Conservation (phyloP, 2,797 vertebrate genomes). For the Galago senegalensis region DNA sequence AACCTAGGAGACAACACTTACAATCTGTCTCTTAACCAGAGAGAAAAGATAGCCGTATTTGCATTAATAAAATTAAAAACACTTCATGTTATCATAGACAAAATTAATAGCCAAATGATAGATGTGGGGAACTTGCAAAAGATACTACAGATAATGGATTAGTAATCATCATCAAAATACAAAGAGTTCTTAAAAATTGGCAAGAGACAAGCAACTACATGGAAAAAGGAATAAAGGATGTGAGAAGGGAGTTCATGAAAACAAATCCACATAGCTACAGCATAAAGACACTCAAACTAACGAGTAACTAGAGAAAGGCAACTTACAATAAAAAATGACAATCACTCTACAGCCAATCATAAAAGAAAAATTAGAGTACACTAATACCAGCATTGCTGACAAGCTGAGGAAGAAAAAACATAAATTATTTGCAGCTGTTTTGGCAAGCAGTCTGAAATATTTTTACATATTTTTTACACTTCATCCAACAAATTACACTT, state of each 20-base stretch:
- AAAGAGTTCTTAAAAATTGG: slow-evolving; percentile 26
- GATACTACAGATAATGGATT: not conserved
- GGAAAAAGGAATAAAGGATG: not conserved
- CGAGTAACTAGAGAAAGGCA: slow-evolving; percentile 25
- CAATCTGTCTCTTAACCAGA: slow-evolving; percentile 58
- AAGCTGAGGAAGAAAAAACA: not conserved
- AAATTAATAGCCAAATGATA: slow-evolving; percentile 1
- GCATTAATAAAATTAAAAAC: slow-evolving; percentile 47
- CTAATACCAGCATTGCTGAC: not conserved
- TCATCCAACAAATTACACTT: slow-evolving; percentile 47
- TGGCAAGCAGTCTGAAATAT: slow-evolving; percentile 36
- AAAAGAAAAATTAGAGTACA: slow-evolving; percentile 44
- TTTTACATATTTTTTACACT: slow-evolving; percentile 15
- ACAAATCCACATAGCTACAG: not conserved
- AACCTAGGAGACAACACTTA: slow-evolving; percentile 19
- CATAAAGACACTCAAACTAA: not conserved
- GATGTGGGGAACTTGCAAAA: slow-evolving; percentile 15
- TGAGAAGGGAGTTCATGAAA: not conserved
- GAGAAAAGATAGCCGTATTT: slow-evolving; percentile 31
- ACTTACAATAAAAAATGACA: slow-evolving; percentile 18
- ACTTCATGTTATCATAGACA: slow-evolving; percentile 22
- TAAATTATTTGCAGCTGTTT: slow-evolving; percentile 57
- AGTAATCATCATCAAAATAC: not conserved
- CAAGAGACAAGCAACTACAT: not conserved
- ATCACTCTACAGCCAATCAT: not conserved